phyloP scores from a whole-genome alignment of 2,888 invertebrate species.

The Lithophane ornitopus region DNA sequence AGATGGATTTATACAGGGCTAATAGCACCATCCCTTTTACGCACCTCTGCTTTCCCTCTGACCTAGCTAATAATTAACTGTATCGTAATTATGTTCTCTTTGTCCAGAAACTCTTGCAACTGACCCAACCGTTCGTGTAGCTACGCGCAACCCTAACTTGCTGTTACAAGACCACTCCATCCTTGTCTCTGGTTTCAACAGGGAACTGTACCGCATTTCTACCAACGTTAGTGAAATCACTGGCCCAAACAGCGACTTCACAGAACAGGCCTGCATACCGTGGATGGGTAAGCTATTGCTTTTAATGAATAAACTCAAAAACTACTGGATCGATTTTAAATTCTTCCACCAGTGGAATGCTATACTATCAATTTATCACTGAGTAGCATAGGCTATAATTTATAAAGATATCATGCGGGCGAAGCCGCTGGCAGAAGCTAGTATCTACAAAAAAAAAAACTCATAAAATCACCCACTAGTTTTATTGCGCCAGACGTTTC shows the following conservation, averaged over 20 bases:
- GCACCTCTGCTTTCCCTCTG: not conserved
- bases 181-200: constrained; percentile 72
- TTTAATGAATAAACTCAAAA: too few relatives aligned
- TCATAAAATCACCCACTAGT: too few relatives aligned
- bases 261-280: constrained; percentile 79
- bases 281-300: constrained; percentile 78
- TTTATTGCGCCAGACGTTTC: too few relatives aligned
- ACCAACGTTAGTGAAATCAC: constrained; percentile 40
- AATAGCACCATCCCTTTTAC: not conserved
- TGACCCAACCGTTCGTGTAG: constrained; percentile 39
- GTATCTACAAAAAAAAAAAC: too few relatives aligned
- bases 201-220: constrained; percentile 59
- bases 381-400: too few relatives aligned
- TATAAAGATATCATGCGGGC: too few relatives aligned
- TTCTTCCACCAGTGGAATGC: too few relatives aligned
- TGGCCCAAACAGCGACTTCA: constrained; percentile 66
- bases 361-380: too few relatives aligned
- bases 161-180: constrained; percentile 63
- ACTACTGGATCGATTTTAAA: too few relatives aligned
- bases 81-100: not conserved
- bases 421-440: too few relatives aligned
- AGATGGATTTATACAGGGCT: not conserved
- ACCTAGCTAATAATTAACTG: not conserved
- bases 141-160: constrained; percentile 30
- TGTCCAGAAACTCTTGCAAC: constrained; percentile 46